Evolutionary conservation across 2,888 invertebrate species (phyloP).

Genomic region (Tillus elongatus): DNA sequence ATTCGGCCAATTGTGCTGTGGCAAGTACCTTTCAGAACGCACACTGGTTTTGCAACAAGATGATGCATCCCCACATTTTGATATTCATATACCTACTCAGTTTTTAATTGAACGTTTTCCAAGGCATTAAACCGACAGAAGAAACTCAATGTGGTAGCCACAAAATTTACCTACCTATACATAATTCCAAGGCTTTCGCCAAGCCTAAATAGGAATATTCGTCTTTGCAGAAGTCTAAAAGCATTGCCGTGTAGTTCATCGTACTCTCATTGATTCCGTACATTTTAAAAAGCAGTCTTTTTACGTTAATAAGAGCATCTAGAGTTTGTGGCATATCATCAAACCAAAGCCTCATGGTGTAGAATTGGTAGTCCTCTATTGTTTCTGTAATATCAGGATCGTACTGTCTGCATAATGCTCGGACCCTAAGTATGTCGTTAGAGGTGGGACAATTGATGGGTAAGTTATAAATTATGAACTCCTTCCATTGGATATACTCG

Average conservation of each 20-base stretch:
- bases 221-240: constrained; percentile 56
- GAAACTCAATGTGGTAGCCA: too few species aligned
- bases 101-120: too few species aligned
- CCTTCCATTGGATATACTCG: constrained; percentile 55
- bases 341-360: constrained; percentile 40
- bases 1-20: too few species aligned
- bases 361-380: constrained; percentile 36
- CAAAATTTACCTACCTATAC: too few species aligned
- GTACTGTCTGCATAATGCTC: constrained; percentile 43
- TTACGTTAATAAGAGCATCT: constrained; percentile 12
- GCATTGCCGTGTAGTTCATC: constrained; percentile 54
- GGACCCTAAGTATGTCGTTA: constrained; percentile 46
- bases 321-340: constrained; percentile 26
- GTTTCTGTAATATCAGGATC: constrained; percentile 41
- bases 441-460: constrained; percentile 48
- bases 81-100: too few species aligned
- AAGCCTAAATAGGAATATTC: constrained; percentile 48
- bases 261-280: constrained; percentile 43
- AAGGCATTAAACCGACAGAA: too few species aligned
- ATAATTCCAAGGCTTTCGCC: constrained; percentile 49
- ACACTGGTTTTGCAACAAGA: too few species aligned
- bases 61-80: too few species aligned
- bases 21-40: too few species aligned
- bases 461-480: constrained; percentile 54
- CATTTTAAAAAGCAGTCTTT: constrained; percentile 43